Percentiles rank a stretch among this genome's conserved stretches.
Evolutionary conservation across 2,888 invertebrate species (phyloP).

Genomic region (Carpatolechia fugitivella): DNA sequence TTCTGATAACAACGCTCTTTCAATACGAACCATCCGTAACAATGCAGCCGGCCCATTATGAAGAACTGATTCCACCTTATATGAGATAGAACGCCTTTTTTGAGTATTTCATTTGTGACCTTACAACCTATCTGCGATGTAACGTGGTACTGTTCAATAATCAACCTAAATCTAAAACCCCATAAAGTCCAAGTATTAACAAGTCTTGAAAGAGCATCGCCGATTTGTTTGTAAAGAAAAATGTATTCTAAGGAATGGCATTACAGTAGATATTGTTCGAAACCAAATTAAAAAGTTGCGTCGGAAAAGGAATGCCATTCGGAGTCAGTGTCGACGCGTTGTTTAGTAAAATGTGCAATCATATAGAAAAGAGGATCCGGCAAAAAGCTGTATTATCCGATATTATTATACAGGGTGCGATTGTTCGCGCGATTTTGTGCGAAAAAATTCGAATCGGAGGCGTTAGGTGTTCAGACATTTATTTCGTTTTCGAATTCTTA

Average conservation of each 20-base stretch:
- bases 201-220: conserved; percentile 14
- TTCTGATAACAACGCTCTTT: conserved; percentile 45
- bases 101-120: conserved; percentile 42
- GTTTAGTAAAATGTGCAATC: conserved; percentile 72
- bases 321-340: conserved; percentile 41
- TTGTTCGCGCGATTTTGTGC: conserved; percentile 54
- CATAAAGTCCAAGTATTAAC: conserved; percentile 26
- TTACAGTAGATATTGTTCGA: conserved; percentile 19
- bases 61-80: conserved; percentile 60
- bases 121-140: conserved; percentile 32
- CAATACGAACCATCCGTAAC: conserved; percentile 46
- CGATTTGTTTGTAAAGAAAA: conserved; percentile 21
- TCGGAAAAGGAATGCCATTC: conserved; percentile 45
- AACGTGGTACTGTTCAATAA: conserved; percentile 31
- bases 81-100: conserved; percentile 54
- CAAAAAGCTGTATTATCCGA: conserved; percentile 59
- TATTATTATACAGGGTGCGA: conserved; percentile 53
- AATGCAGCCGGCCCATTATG: conserved; percentile 62
- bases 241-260: conserved; percentile 20
- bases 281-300: conserved; percentile 32
- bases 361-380: conserved; percentile 56
- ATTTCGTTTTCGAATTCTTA: conserved; percentile 36
- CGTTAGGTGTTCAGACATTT: conserved; percentile 33
- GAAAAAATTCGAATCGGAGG: conserved; percentile 43
- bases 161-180: conserved; percentile 28